Conservation (phyloP, 2,888 invertebrate genomes). For the Malacosoma neustria region DNA sequence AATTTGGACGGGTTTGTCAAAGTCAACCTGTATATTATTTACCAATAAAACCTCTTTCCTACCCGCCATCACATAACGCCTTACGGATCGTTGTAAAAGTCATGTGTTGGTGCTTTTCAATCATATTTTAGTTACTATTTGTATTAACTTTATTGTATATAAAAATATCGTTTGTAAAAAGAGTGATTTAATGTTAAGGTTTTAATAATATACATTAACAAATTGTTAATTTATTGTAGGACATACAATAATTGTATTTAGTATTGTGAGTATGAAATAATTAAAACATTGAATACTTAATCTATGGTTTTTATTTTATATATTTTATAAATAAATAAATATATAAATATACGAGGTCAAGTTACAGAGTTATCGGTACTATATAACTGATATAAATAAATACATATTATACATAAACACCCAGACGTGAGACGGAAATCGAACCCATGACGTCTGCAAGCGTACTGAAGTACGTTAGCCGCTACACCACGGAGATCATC, state of each 20-base stretch:
- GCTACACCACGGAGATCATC: too few species aligned
- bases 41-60: not conserved
- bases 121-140: slow-evolving; percentile 9
- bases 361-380: too few species aligned
- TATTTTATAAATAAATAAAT: too few species aligned
- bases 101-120: not conserved
- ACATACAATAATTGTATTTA: slow-evolving; percentile 59
- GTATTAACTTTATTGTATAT: slow-evolving; percentile 7
- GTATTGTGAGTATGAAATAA: slow-evolving; percentile 63
- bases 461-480: too few species aligned
- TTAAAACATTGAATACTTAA: slow-evolving; percentile 56
- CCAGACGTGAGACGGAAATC: too few species aligned
- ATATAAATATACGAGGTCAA: too few species aligned
- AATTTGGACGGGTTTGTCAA: not conserved
- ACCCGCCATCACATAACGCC: too few species aligned
- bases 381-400: too few species aligned
- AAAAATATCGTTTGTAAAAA: slow-evolving; percentile 21
- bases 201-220: slow-evolving; percentile 41
- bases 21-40: not conserved
- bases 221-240: slow-evolving; percentile 60
- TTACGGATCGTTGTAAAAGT: too few species aligned
- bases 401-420: too few species aligned
- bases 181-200: slow-evolving; percentile 21
- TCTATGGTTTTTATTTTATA: too few species aligned
- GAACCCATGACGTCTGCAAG: too few species aligned